A percentile compares a stretch with the other conserved stretches of the same genome.
phyloP scores from a whole-genome alignment of 2,797 vertebrate genomes.

The Syngnathus rostellatus region DNA sequence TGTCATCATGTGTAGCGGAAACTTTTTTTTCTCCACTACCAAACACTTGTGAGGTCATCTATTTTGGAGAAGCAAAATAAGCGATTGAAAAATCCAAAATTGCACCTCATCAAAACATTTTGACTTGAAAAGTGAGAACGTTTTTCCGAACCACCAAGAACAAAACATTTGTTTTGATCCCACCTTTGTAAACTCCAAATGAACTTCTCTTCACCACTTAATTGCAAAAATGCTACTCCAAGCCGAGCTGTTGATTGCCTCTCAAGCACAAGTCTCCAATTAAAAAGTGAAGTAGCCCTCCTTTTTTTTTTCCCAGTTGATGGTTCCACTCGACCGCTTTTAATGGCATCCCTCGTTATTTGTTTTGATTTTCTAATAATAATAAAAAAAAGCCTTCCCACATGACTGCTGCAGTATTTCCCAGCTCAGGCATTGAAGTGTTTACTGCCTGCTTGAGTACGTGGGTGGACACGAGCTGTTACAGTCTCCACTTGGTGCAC shows the following conservation, averaged over 20 bases:
- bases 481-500: neutral
- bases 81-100: too few species aligned
- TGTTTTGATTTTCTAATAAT: neutral
- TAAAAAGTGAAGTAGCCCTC: neutral
- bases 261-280: neutral
- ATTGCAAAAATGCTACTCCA: neutral
- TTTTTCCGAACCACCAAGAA: too few species aligned
- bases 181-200: neutral
- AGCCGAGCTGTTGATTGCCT: neutral
- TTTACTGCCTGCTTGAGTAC: neutral
- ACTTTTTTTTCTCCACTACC: neutral
- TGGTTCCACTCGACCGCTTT: neutral
- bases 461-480: neutral
- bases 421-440: neutral
- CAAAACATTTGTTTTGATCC: neutral
- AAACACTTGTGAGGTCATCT: neutral
- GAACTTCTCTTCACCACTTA: neutral
- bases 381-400: neutral
- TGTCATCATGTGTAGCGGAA: slow-evolving; percentile 18
- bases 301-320: neutral
- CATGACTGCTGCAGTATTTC: slow-evolving; percentile 2
- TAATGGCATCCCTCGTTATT: neutral
- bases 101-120: too few species aligned
- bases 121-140: too few species aligned
- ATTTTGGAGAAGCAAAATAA: neutral